Base-by-base conservation (phyloP, 2,888 invertebrate genomes). In the Leucophenga maculata region DNA sequence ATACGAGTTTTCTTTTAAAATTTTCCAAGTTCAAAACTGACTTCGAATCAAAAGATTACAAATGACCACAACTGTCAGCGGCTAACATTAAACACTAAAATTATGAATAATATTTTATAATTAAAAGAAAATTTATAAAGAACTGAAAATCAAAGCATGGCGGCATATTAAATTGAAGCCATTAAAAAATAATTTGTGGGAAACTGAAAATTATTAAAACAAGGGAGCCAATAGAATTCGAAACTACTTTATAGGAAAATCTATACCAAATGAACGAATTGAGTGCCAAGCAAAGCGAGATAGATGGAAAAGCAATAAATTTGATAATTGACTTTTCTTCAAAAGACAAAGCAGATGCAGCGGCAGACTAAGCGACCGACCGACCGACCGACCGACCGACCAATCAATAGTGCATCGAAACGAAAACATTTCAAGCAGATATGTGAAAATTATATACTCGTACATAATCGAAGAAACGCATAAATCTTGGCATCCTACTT, bases 51-150 rank as follows among this genome's bases (percentile, higher is more conserved):
- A 67, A 69, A 75, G 79, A 74, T 79, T 75, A 74, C 57, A 71
- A 68, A 64, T 48, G 68, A 60, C 18, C 65, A 44, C 67, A 64
- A 70, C 74, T 82, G 80, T 80, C 82, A 77, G 77, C 79, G 73
- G 69, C 52, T 26, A 39, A 67, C 70, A 67, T 59, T 65, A 72
- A 83, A 82, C 77, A 76, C 78, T 72, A 39, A 80, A 85, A 79
- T 83, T 82, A 85, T 85, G 78, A 81, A 78, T 82, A 84, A 85
- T 85, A 85, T 78, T 76, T 85, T 78, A 82, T 78, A 84, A 81
- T 80, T 81, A 79, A 73, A 77, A 79, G 75, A 81, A 83, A 82
- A 80, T 79, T 22, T 11, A 11, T 11, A 79, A 76, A 78, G 39
- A 74, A 75, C 77, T 78, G 77, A 77, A 54, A 55, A 57, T 46